Percentiles rank a stretch among this genome's conserved stretches.
Conservation (phyloP, 2,113 vertebrate species). For the Alethe diademata region DNA sequence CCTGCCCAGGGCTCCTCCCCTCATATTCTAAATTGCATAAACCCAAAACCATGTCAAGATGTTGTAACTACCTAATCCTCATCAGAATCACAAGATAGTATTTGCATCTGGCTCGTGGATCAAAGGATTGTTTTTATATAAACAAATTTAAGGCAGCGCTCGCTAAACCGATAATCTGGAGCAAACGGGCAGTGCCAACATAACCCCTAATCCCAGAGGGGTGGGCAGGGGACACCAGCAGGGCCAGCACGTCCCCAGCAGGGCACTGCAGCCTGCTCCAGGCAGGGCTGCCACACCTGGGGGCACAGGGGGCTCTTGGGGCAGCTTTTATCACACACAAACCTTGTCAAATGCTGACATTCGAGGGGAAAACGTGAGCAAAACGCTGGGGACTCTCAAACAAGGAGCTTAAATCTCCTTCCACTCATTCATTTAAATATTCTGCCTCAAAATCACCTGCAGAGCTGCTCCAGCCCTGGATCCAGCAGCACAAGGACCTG, state of each 20-base stretch:
- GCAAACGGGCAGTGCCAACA: background rate
- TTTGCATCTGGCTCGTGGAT: constrained; percentile 55
- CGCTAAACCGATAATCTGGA: constrained; percentile 29
- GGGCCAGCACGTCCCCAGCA: background rate
- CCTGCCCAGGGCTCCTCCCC: background rate
- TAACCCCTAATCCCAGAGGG: background rate
- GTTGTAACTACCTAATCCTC: constrained; percentile 48
- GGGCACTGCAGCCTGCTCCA: background rate
- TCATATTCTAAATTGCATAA: background rate
- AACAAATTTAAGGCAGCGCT: constrained; percentile 49
- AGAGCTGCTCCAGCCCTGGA: background rate
- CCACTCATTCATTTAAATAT: fast-evolving
- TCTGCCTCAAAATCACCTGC: background rate
- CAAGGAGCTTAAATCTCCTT: background rate
- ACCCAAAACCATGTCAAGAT: constrained; percentile 38
- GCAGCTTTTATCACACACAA: fast-evolving
- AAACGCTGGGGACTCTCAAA: background rate
- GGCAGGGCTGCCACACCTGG: fast-evolving
- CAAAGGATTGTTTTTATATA: constrained; percentile 66
- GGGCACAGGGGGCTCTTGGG: fast-evolving
- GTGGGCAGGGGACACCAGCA: too few species aligned
- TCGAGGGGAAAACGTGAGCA: fast-evolving
- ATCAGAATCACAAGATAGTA: constrained; percentile 39
- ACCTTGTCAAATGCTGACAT: fast-evolving
- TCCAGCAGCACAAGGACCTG: background rate